Base-by-base conservation (phyloP, 2,113 vertebrate genomes). In the Platycercus adscitus region DNA sequence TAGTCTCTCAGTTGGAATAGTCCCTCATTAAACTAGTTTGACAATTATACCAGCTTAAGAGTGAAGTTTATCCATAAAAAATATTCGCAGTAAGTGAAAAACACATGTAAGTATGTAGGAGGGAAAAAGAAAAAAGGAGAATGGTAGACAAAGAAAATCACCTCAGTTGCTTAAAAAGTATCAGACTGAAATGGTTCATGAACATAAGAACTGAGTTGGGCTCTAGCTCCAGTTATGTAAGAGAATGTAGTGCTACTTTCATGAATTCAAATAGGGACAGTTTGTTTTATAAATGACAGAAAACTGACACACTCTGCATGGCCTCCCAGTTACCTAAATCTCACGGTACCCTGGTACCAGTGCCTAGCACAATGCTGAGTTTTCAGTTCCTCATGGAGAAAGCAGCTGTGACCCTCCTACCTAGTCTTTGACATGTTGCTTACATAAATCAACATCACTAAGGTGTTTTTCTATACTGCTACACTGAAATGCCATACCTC, bases 281-380 rank as follows among this genome's bases (percentile, higher is more conserved):
- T 80, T 86, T 65, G 13, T 55, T 55, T 81, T 44, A 69, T 47
- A 68, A 91, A 80, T 17, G 29, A 66, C 29, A 66, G 63, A 84
- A 70, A 82, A 37, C 37, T 3, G 41, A 61, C 0, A 0, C 11
- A 6, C 19, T 69, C 25, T 0, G 3, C 6, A 3, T 7, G 69
- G 31, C 16, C 9, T 93, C 69, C 16, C 56, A 68, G 3, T 39
- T 44, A 46, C 72, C 50, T 19, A 2, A 46, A 47, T 12, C 71
- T 84, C 0, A 0, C 2, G n/a, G n/a, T 18, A 26, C 29, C 11
- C 20, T 43, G 50, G 17, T 53, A n/a, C 56, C 69, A 68, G 6
- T 9, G 0, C 43, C 52, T 44, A n/a, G 3, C 0, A 11, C 8
- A 44, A 4, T 2, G 12, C 37, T 39, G 52, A 61, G 13, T 33